These are phyloP conservation scores for Lagopus muta DNA, from an alignment of 2,113 vertebrate genomes.

Conservation along the genomic window DNA sequence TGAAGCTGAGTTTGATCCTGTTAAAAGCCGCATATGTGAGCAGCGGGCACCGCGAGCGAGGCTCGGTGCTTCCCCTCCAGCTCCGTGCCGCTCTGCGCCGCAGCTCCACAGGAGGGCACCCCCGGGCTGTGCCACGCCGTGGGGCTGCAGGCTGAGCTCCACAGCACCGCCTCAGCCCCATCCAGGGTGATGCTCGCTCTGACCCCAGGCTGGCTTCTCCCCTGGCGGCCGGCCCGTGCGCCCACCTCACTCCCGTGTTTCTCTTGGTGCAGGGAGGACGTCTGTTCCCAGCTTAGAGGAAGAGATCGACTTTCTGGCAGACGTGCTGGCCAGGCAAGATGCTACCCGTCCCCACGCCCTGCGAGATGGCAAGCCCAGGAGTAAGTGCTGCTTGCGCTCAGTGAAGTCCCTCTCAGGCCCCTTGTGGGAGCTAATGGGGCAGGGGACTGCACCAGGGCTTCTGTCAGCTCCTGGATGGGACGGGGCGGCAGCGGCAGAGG, in stretches of 20 bases:
- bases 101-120: neutral
- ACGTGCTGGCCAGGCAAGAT: conserved; percentile 81
- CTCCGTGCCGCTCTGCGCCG: neutral
- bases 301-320: conserved; percentile 89
- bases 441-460: neutral
- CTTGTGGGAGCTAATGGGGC: neutral
- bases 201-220: fast-evolving
- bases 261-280: neutral
- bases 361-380: conserved; percentile 70
- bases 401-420: neutral
- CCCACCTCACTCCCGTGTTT: fast-evolving
- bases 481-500: neutral
- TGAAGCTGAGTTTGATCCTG: conserved; percentile 23
- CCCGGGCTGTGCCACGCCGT: fast-evolving
- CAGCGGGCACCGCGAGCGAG: neutral
- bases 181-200: fast-evolving
- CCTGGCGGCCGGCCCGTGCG: fast-evolving
- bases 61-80: neutral
- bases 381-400: neutral
- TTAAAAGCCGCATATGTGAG: neutral
- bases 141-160: neutral
- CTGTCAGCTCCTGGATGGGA: neutral
- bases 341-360: conserved; percentile 25
- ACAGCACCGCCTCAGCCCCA: neutral
- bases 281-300: conserved; percentile 80